phyloP scores from a whole-genome alignment of 2,113 vertebrate genomes.

The Thymallus thymallus region DNA sequence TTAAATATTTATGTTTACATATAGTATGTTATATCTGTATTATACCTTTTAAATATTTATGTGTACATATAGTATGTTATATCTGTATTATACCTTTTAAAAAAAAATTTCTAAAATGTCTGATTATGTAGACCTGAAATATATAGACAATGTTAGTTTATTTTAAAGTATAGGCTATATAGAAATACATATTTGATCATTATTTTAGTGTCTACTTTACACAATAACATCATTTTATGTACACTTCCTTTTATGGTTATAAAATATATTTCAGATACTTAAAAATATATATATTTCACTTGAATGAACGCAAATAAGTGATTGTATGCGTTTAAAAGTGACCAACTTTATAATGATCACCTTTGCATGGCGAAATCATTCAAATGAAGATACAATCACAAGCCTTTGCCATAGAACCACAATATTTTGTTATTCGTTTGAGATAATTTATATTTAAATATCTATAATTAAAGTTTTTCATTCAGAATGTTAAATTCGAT shows the following conservation, averaged over 20 bases:
- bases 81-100: no score
- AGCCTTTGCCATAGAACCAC: not conserved
- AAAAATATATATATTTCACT: not conserved
- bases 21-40: no score
- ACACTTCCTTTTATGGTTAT: not conserved
- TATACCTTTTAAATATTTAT: no score
- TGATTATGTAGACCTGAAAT: no score
- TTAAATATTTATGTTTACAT: no score
- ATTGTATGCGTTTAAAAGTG: not conserved
- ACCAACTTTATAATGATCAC: not conserved
- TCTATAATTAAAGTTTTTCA: slow-evolving; percentile 22
- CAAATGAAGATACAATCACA: slow-evolving; percentile 3
- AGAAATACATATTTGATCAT: not conserved
- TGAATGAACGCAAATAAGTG: not conserved
- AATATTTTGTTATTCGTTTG: slow-evolving; percentile 52
- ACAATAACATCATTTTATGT: not conserved
- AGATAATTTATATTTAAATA: slow-evolving; percentile 42
- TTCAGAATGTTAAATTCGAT: slow-evolving; percentile 26
- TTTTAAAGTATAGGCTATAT: no score
- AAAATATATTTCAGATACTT: not conserved
- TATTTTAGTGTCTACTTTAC: not conserved
- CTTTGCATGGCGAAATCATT: not conserved
- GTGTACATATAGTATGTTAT: no score
- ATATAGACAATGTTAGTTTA: no score
- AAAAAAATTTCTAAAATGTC: no score